Base-by-base conservation (phyloP, 2,113 vertebrate species). In the Rhizomys pruinosus region DNA sequence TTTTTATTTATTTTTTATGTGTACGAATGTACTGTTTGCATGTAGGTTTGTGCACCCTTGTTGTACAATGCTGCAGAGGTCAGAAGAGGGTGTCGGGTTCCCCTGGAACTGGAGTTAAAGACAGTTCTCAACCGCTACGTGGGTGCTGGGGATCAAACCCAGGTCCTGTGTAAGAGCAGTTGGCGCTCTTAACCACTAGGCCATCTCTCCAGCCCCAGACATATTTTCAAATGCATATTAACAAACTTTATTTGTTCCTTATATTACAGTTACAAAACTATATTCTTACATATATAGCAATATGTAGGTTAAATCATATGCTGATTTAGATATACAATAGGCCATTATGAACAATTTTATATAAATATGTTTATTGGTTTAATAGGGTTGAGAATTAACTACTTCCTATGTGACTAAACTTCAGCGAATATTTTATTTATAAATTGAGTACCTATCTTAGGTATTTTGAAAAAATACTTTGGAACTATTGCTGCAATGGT, bases 291-390 rank as follows among this genome's bases (percentile, higher is more conserved):
- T 25, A 74, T 3, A 44, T 52, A 19, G 29, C 22, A 42, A 29
- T 63, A 63, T 42, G 15, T 42, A 63, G 37, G 42, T 63, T 32
- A 63, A 63, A 11, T 15, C 37, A 66, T 7, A 22, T 87, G 37
- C 69, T 93, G n/a, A 57, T 79, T 90, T 91, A 44, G 87, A 17
- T 37, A 63, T 42, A 86, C 59, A 88, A 91, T n/a, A 22, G 17
- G 12, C 84, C 5, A 72, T 72, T 42, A 29, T 20, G 10, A 87
- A 57, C 81, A 72, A 77, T 82, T 92, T 72, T 61, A 84, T 63
- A 57, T 87, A 61, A 84, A 39, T 44, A 90, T 42, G 76, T 34
- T 74, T 59, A 61, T 22, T 79, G 23, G 9, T 42, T 59, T 84
- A 37, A 68, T 11, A 42, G 22, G 16, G 17, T 84, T 90, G 87